These are phyloP conservation scores for Sinosuthora webbiana DNA, from an alignment of 2,113 vertebrate species.

Conservation along the genomic window DNA sequence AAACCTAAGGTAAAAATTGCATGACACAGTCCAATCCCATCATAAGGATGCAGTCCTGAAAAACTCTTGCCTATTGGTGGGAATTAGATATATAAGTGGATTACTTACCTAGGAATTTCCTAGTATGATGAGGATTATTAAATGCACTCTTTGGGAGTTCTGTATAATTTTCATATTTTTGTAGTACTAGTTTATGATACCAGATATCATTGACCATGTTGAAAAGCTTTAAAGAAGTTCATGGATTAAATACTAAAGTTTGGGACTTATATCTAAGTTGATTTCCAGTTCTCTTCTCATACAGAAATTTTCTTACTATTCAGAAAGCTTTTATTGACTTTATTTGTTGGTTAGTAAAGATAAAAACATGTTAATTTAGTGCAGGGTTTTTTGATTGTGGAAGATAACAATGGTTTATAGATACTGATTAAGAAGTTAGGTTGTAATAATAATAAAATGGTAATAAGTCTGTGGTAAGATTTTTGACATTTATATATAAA, in stretches of 20 bases:
- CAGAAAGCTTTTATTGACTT: not conserved
- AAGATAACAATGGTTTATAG: not conserved
- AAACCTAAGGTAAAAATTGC: not conserved
- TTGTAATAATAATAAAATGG: not conserved
- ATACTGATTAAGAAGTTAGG: not conserved
- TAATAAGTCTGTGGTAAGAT: not conserved
- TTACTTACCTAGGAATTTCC: not conserved
- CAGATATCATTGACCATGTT: not conserved
- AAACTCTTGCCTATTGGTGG: not conserved
- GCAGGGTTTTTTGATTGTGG: not conserved
- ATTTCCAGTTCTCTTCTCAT: not conserved
- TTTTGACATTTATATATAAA: not conserved
- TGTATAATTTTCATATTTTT: not conserved
- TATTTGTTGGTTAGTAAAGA: not conserved
- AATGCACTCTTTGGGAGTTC: not conserved
- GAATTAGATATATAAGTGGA: not conserved
- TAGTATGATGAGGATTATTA: not conserved
- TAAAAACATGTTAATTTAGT: not conserved
- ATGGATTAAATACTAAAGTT: not conserved
- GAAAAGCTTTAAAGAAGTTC: not conserved
- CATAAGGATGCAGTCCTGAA: not conserved
- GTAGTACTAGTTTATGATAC: not conserved
- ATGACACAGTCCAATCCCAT: not conserved
- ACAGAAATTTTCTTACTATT: not conserved
- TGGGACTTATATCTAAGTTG: not conserved